Base-by-base conservation (phyloP, 2,113 vertebrate species). In the Labeo rohita region DNA sequence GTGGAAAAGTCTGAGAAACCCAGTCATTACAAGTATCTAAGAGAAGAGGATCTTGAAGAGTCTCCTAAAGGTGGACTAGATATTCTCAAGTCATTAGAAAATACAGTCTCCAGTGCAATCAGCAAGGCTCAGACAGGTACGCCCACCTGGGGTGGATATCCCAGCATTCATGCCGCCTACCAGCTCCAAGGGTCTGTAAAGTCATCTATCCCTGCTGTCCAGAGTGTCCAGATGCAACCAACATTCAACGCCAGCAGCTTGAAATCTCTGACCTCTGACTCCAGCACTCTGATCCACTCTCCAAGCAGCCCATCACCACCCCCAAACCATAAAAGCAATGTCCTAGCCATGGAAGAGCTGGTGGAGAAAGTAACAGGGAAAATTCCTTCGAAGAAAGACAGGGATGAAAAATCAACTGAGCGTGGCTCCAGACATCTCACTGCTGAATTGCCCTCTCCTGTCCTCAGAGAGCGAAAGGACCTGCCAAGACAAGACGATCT, bases 151-250 rank as follows among this genome's bases (percentile, higher is more conserved):
- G 98, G 98, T 3, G 98, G 98, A 39, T 99, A 99, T 92, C 97
- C 98, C 80, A 99, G 98, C 91, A 99, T 99, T 90, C 98, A 99
- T 18, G 98, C 98, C 0, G 98, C 98, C 85, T 99, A 99, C 92
- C 98, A 99, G 93, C 96, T 99, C 85, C 98, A 98, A 0, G 97
- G 98, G 74, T 88, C 96, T 2, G 91, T 97, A 59, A 99, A 97
- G 92, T 94, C 97, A 2, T 93, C 95, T n/a, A 93, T 96, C n/a
- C 86, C 96, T 0, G 65, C 95, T 0, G 95, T 97, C 78, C 97
- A 99, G 94, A 97, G 95, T 0, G 93, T 96, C 86, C 97, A 97
- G 66, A 94, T 98, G 91, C 97, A 98, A 89, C 96, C 98, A 0
- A 95, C 97, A 36, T 98, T 96, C 0, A 95, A 95, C 84, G 94